phyloP scores from a whole-genome alignment of 2,888 invertebrate genomes.

The Omphaloscelis lunosa region DNA sequence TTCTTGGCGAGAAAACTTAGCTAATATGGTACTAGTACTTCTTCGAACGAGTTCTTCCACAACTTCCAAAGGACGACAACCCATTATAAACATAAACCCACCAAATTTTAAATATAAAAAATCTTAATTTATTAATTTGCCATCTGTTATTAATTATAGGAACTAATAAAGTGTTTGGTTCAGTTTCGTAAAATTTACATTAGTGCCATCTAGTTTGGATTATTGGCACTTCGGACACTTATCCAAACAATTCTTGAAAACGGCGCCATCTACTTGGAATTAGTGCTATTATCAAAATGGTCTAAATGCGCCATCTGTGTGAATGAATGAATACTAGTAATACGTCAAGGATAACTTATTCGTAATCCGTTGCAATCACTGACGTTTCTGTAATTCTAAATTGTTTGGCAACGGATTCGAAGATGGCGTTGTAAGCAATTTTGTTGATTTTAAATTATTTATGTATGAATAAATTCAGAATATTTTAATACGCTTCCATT shows the following conservation, averaged over 20 bases:
- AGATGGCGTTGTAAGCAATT: slow-evolving; percentile 17
- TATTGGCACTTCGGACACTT: slow-evolving; percentile 32
- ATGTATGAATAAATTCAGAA: background rate
- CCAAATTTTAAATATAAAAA: background rate
- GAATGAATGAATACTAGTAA: background rate
- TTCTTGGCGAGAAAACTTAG: background rate
- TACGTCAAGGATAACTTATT: no score
- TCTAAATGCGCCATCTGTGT: slow-evolving; percentile 54
- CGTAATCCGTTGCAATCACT: no score
- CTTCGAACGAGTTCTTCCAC: background rate
- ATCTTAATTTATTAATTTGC: background rate
- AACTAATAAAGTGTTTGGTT: background rate
- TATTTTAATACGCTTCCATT: background rate
- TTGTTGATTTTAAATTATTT: background rate
- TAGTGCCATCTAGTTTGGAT: slow-evolving; percentile 39
- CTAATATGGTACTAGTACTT: background rate
- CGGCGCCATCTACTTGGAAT: slow-evolving; percentile 51
- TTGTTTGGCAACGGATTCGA: background rate
- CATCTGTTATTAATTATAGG: background rate
- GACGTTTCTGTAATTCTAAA: background rate
- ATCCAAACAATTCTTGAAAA: fast-evolving
- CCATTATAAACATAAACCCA: background rate
- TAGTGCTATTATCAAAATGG: fast-evolving
- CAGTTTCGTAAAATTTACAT: fast-evolving
- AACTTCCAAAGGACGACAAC: no score